Conservation (phyloP, 1,140 invertebrate genomes). For the Scaptomyza pallida region DNA sequence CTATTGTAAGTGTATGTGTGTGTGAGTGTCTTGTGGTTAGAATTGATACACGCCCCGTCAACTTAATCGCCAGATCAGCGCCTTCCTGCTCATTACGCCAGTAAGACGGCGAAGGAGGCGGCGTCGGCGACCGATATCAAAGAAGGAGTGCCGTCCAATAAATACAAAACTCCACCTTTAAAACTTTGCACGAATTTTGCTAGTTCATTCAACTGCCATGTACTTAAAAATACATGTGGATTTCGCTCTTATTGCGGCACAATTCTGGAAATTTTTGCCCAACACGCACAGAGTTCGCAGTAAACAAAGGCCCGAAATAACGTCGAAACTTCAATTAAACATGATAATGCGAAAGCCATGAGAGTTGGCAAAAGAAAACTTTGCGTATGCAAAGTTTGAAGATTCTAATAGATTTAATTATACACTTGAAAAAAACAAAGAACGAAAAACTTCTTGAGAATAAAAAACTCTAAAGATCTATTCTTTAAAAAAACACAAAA, state of each 20-base stretch:
- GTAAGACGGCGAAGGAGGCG: slow-evolving; percentile 5
- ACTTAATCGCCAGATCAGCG: slow-evolving; percentile 28
- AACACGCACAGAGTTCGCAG: slow-evolving; percentile 12
- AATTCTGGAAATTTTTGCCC: slow-evolving; percentile 42
- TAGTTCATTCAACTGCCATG: slow-evolving; percentile 64
- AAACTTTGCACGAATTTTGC: slow-evolving; percentile 6
- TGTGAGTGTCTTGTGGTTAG: slow-evolving; percentile 32
- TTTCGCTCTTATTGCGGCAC: slow-evolving; percentile 10
- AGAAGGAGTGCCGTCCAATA: slow-evolving; percentile 64
- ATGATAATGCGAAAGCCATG: slow-evolving; percentile 13
- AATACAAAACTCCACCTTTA: slow-evolving; percentile 35
- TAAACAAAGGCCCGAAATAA: not conserved
- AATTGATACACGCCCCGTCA: slow-evolving; percentile 43
- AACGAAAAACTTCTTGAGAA: too few relatives aligned
- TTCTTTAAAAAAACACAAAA: too few relatives aligned
- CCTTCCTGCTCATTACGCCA: slow-evolving; percentile 58
- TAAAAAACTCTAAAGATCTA: too few relatives aligned
- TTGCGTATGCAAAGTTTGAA: not conserved
- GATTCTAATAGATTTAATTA: not conserved
- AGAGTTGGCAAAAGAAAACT: slow-evolving; percentile 9
- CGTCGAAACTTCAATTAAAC: slow-evolving; percentile 25
- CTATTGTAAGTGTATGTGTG: slow-evolving; percentile 1
- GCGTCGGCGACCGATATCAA: slow-evolving; percentile 49
- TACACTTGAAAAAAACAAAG: slow-evolving; percentile 10
- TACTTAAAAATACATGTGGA: slow-evolving; percentile 14